Base-by-base conservation (phyloP, 2,113 vertebrate genomes). In the Dryoscopus gambensis region DNA sequence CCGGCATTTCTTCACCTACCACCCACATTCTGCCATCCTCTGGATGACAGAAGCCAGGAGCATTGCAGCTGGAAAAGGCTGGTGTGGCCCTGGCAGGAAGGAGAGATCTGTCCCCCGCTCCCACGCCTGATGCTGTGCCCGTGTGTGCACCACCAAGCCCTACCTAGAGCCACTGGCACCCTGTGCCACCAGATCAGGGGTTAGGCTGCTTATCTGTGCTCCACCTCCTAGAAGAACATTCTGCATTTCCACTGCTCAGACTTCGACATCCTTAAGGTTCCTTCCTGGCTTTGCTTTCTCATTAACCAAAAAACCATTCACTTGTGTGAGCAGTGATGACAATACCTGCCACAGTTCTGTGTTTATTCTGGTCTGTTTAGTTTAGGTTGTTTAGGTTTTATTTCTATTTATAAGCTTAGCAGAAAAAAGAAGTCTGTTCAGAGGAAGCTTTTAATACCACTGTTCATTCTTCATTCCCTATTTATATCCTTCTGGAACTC, bases 81-180 rank as follows among this genome's bases (percentile, higher is more conserved):
- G 94, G 79, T 31, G 4, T 30, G 81, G 86, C 47, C 46, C 25
- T 15, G 13, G 82, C 40, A 75, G 93, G 82, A 89, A 95, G 63
- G 62, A 47, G 68, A 57, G 24, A 5, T 50, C 28, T 47, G 42
- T 74, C 13, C 53, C 50, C 49, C 27, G 13, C 20, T 82, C 33
- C 57, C 35, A n/a, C 0, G 0, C 21, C 18, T 1, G 3, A 7
- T 15, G 30, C 44, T 1, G 1, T 63, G 46, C 57, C 19, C 4
- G 11, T 2, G 1, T 44, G 0, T 7, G 33, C 46, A 28, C 30
- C 53, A 4, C 59, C 40, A 33, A 57, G 17, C 46, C 60, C 70
- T 10, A 0, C 15, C 20, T 4, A 22, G 37, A 17, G 50, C 47
- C 65, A 8, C 2, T 1, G 5, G 11, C 59, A 69, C 16, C 28